Evolutionary conservation across 2,113 vertebrate genomes (phyloP).

Genomic region (Rhinichthys klamathensis): DNA sequence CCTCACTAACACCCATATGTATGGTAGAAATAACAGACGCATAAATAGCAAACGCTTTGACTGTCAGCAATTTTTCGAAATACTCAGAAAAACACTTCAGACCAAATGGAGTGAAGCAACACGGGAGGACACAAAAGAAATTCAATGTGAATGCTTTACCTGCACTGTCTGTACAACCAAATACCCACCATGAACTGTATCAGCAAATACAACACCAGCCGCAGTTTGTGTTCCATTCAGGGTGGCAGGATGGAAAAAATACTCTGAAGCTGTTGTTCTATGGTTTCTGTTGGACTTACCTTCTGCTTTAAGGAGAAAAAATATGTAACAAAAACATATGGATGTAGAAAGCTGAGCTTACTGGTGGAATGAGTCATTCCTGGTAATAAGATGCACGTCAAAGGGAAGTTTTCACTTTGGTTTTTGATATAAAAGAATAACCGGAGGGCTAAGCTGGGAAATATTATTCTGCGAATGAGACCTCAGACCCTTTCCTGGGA

Average conservation of each 20-base stretch:
- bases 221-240: constrained; percentile 63
- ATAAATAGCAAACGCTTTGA: constrained; percentile 17
- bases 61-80: constrained; percentile 32
- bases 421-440: constrained; percentile 62
- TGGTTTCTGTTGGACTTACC: constrained; percentile 63
- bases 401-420: constrained; percentile 67
- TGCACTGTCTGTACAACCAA: constrained; percentile 55
- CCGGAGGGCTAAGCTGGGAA: neutral
- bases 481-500: constrained; percentile 57
- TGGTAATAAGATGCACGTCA: constrained; percentile 67
- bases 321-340: constrained; percentile 67
- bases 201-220: constrained; percentile 63
- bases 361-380: constrained; percentile 65
- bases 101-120: constrained; percentile 29
- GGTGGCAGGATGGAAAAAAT: constrained; percentile 63
- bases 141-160: constrained; percentile 2
- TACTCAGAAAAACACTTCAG: constrained; percentile 32
- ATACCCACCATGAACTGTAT: constrained; percentile 59
- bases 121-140: neutral
- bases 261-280: constrained; percentile 62
- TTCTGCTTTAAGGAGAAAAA: constrained; percentile 55
- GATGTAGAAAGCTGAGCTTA: constrained; percentile 60
- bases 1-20: constrained; percentile 66
- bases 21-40: constrained; percentile 59
- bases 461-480: constrained; percentile 22